These are phyloP conservation scores for Dendropsophus ebraccatus DNA, from an alignment of 2,113 vertebrate genomes.

Conservation along the genomic window DNA sequence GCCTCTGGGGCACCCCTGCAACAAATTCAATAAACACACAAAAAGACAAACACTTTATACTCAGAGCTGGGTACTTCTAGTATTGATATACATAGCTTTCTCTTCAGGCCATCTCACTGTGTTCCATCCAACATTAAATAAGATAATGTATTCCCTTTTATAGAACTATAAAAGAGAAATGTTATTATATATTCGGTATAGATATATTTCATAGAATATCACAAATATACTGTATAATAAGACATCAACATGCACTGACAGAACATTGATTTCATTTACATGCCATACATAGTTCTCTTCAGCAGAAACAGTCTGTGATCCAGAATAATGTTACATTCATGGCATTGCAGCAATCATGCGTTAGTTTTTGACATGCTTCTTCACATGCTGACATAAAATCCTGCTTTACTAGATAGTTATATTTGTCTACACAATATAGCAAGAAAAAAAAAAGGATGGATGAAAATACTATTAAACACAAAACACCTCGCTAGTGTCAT, in stretches of 20 bases:
- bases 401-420: not conserved
- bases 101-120: not conserved
- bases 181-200: not conserved
- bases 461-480: not conserved
- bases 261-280: conserved; percentile 23
- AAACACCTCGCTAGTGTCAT: not conserved
- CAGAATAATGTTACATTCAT: not conserved
- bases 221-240: not conserved
- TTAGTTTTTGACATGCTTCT: not conserved
- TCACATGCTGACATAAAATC: not conserved
- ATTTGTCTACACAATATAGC: not conserved
- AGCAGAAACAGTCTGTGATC: not conserved
- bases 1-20: too few relatives aligned
- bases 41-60: too few relatives aligned
- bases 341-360: not conserved
- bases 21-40: too few relatives aligned
- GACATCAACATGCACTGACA: not conserved
- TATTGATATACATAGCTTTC: too few relatives aligned
- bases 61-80: too few relatives aligned
- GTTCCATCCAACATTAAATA: not conserved
- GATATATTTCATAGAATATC: not conserved
- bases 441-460: not conserved
- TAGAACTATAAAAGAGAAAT: not conserved
- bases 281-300: not conserved
- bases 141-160: not conserved